A percentile compares a stretch with the other conserved stretches of the same genome.
Conservation (phyloP, 1,140 invertebrate species). For the Trachelipus rathkii region DNA sequence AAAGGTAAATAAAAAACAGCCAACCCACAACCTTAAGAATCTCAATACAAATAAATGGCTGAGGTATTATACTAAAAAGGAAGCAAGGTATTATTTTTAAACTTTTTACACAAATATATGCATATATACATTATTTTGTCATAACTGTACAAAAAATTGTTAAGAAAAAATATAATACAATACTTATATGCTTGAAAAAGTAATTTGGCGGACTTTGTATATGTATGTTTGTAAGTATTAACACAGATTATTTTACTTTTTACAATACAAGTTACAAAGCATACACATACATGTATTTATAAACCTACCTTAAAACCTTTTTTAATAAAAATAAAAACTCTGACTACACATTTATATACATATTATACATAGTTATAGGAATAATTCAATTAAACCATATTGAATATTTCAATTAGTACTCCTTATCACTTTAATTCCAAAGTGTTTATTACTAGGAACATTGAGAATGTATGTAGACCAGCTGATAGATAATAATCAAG, state of each 20-base stretch:
- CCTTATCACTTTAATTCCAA: too few relatives aligned
- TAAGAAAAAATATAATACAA: background rate
- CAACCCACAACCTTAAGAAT: conserved; percentile 4
- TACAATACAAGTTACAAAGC: background rate
- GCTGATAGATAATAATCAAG: too few relatives aligned
- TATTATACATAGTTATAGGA: too few relatives aligned
- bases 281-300: background rate
- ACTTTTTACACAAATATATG: conserved; percentile 4
- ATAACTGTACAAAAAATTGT: background rate
- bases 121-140: background rate
- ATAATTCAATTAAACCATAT: too few relatives aligned
- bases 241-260: background rate
- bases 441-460: too few relatives aligned
- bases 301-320: too few relatives aligned
- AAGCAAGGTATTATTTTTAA: background rate
- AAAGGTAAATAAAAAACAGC: too few relatives aligned
- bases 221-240: background rate
- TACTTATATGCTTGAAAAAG: background rate
- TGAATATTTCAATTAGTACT: too few relatives aligned
- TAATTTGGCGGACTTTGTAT: background rate
- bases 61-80: conserved; percentile 4
- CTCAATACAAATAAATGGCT: background rate
- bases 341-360: too few relatives aligned
- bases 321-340: too few relatives aligned
- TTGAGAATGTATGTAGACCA: too few relatives aligned